Conservation (phyloP, 30 jellyfish, hydroid and myxozoan genomes). For the Cassiopea xamachana region DNA sequence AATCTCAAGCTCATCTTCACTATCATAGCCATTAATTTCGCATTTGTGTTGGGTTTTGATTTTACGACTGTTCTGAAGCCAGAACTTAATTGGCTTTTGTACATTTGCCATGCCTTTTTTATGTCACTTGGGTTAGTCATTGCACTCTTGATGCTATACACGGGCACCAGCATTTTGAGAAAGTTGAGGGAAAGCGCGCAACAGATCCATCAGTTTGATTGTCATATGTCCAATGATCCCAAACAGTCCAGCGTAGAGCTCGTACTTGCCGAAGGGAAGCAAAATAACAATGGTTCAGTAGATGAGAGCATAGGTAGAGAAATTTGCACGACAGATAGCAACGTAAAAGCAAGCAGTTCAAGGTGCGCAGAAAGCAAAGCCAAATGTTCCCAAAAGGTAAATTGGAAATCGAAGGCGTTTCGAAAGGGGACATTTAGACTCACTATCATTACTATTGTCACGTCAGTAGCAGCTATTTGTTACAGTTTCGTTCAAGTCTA, state of each 20-base stretch:
- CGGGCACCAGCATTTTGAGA: slow-evolving; percentile 42
- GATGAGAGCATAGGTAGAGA: background rate
- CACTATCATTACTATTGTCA: slow-evolving; percentile 39
- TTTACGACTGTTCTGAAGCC: slow-evolving; percentile 39
- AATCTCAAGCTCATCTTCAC: slow-evolving; percentile 24
- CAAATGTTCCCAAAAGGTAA: background rate
- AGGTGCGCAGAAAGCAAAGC: background rate
- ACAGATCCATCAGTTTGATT: slow-evolving; percentile 23
- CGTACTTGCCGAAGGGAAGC: background rate
- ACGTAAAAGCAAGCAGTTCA: background rate
- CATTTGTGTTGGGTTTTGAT: slow-evolving; percentile 37
- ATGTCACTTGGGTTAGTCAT: slow-evolving; percentile 41
- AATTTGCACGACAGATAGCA: background rate
- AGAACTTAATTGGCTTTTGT: slow-evolving; percentile 14
- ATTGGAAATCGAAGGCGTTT: slow-evolving; percentile 6
- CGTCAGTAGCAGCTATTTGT: slow-evolving; percentile 42
- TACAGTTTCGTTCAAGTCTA: slow-evolving; percentile 50
- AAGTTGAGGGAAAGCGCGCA: slow-evolving; percentile 24
- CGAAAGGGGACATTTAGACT: slow-evolving; percentile 26
- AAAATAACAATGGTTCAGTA: background rate
- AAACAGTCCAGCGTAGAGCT: background rate
- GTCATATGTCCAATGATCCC: background rate
- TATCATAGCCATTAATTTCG: slow-evolving; percentile 25
- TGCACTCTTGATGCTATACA: slow-evolving; percentile 32
- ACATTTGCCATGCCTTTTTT: slow-evolving; percentile 47